Evolutionary conservation across 2,797 vertebrate genomes (phyloP).

Genomic region (Pseudochaenichthys georgianus): DNA sequence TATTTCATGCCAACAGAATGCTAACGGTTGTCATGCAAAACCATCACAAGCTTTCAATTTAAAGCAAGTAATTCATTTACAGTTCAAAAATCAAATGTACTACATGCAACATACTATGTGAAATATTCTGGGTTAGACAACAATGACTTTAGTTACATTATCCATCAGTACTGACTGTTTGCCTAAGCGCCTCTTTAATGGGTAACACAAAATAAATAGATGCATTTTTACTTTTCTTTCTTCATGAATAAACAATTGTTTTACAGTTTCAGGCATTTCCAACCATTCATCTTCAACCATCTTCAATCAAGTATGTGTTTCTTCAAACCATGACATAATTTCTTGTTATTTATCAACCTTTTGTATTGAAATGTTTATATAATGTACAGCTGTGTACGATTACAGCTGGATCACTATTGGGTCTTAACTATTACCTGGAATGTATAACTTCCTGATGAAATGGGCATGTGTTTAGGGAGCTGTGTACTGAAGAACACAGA

Average conservation of each 20-base stretch:
- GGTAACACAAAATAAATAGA: conserved; percentile 88
- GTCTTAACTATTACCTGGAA: conserved; percentile 22
- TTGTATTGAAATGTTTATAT: conserved; percentile 24
- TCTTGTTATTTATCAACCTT: conserved; percentile 1
- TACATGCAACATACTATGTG: conserved; percentile 88
- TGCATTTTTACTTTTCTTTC: conserved; percentile 73
- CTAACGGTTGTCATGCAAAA: conserved; percentile 89
- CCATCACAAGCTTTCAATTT: conserved; percentile 83
- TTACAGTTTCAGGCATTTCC: conserved; percentile 65
- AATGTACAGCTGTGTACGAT: conserved; percentile 5
- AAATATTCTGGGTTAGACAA: conserved; percentile 82
- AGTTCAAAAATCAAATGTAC: conserved; percentile 85
- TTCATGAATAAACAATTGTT: conserved; percentile 68
- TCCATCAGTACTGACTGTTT: conserved; percentile 76
- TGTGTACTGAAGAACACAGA: conserved; percentile 44
- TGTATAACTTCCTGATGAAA: conserved; percentile 45
- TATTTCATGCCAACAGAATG: conserved; percentile 88
- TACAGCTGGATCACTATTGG: conserved; percentile 23
- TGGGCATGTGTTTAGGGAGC: conserved; percentile 29
- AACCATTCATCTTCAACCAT: conserved; percentile 30
- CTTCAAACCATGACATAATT: conserved; percentile 20
- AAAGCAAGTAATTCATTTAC: conserved; percentile 86
- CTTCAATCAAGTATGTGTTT: conserved; percentile 37
- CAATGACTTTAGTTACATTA: conserved; percentile 81
- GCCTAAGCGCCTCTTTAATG: conserved; percentile 78